Base-by-base conservation (phyloP, 2,888 invertebrate genomes). In the Mythimna lalbum region DNA sequence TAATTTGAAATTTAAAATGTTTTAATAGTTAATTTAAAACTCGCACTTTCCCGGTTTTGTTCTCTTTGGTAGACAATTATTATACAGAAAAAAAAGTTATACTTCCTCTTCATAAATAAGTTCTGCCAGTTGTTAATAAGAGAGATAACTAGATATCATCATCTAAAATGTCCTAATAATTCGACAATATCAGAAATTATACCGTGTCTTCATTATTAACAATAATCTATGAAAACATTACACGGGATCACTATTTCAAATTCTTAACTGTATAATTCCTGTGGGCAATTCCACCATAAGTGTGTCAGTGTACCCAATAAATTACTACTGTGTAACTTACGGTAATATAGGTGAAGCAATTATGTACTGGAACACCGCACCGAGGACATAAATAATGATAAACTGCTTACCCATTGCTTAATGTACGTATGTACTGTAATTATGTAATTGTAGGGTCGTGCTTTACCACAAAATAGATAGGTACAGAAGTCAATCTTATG, bases 381-480 rank as follows among this genome's bases (percentile, higher is more conserved):
- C n/a, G 55, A 71, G 67, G 67, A 65, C 70, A 79, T 79, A 75
- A 70, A 75, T 75, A 79, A 79, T 79, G 76, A 74, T 66, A 73
- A 63, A 78, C 63, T 69, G 74, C 60, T 67, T 60, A 74, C 67
- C 56, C 70, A 81, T 81, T 72, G 56, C 65, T 64, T 75, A 53
- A 36, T 75, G 50, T 75, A 57, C 27, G 27, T 63, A 31, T 7
- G 33, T 33, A 55, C 56, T 59, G 23, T 62, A 76, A 69, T 69
- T 64, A 64, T 27, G 14, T 57, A 67, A 74, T 73, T 49, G 73
- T 12, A 59, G 23, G 31, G n/a, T 21, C 31, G 19, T 47, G 43
- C 10, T 52, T 4, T 31, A 27, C 27, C 27, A 27, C 27, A 27
- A 27, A 27, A 27, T 27, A 27, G 27, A 27, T 27, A 27, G 27